Base-by-base conservation (phyloP, 2,888 invertebrate genomes). In the Papilio demoleus region DNA sequence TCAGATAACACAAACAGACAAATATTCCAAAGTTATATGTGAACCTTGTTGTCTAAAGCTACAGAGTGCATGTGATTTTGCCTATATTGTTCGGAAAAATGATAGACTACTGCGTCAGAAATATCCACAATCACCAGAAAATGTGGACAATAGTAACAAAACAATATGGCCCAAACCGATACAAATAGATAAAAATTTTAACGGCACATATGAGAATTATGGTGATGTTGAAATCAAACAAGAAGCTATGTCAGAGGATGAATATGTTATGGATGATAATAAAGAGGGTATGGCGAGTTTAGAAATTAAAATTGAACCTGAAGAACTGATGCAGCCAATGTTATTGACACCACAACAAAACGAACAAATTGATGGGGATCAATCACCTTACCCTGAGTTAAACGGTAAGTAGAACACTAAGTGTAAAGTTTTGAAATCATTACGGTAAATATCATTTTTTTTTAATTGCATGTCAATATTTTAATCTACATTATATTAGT, bases 301-400 rank as follows among this genome's bases (percentile, higher is more conserved):
- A 64, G 90, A 90, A n/a, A 90, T 91, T 9, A 91, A 92, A 74
- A 79, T 88, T 59, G 92, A 92, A 73, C 89, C 88, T 0, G 90
- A 88, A 67, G 91, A 91, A 70, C 77, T 87, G 34, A 76, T 77
- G 0, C 79, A 80, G 19, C 79, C 79, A 19, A 68, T 76, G 27
- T 74, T 79, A 14, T 73, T 80, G 59, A 74, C 80, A 58, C 75
- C 81, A 40, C 76, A 74, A 45, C 78, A 83, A 19, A 85, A 34
- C 34, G 11, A 61, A 56, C 19, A 56, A 58, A 27, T 8, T 8
- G 42, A 62, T 40, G 34, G 34, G 14, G 19, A 24, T 31, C 47
- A 60, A 6, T 12, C 47, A 31, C 17, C 24, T 12, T 38, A 47
- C 42, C 17, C 59, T 19, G 12, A 27, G 12, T 53, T 69, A 56